phyloP scores from a whole-genome alignment of 2,113 vertebrate species.

The Campylorhamphus procurvoides region DNA sequence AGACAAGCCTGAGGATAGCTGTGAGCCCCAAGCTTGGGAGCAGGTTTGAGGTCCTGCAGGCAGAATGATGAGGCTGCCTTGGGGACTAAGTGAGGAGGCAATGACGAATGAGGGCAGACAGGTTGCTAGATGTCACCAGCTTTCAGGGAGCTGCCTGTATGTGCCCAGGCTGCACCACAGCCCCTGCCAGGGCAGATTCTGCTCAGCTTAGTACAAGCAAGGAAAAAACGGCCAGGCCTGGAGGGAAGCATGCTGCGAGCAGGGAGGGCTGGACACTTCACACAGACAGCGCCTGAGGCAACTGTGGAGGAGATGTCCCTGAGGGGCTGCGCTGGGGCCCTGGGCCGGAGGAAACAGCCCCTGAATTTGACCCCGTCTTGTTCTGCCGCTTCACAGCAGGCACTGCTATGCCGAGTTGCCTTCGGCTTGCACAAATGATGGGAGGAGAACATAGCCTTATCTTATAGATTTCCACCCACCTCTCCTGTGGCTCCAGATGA shows the following conservation, averaged over 20 bases:
- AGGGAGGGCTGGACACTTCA: background rate
- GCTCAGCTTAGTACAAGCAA: rapidly evolving
- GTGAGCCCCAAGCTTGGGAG: background rate
- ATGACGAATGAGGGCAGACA: background rate
- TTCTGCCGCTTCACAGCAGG: background rate
- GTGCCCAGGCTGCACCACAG: background rate
- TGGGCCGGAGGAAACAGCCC: background rate
- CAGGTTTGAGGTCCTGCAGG: background rate
- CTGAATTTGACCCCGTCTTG: background rate
- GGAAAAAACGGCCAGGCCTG: background rate
- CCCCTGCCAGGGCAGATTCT: background rate
- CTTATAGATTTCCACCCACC: background rate
- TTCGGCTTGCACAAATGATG: rapidly evolving
- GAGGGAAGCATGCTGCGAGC: background rate
- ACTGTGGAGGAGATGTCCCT: background rate
- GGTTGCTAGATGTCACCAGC: background rate
- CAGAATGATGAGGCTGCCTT: background rate
- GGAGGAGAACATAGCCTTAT: background rate
- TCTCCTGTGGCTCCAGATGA: background rate
- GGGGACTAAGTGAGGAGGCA: background rate
- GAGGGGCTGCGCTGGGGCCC: background rate
- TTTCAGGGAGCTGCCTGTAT: background rate
- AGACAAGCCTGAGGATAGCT: background rate
- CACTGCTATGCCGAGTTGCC: background rate
- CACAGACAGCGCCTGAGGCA: background rate